Percentiles rank a stretch among this genome's conserved stretches.
Conservation (phyloP, 2,113 vertebrate genomes). For the Myiagra hebetior region DNA sequence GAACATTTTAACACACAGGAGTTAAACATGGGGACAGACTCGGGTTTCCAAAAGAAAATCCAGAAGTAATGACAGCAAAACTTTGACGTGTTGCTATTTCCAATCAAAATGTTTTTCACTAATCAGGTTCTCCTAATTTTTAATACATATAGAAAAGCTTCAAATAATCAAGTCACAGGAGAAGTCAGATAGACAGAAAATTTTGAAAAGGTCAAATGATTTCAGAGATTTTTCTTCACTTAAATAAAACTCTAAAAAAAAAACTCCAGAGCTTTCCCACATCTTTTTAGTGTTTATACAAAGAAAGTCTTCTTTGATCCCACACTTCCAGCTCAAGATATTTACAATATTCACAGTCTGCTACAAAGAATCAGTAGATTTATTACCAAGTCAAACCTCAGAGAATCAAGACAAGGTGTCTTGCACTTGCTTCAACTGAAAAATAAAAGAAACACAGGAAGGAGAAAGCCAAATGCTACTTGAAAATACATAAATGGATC, state of each 20-base stretch:
- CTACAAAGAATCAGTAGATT: slow-evolving; percentile 32
- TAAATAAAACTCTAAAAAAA: slow-evolving; percentile 27
- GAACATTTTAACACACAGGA: slow-evolving; percentile 24
- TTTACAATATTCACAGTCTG: slow-evolving; percentile 61
- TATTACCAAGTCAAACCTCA: neutral
- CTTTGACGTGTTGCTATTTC: neutral
- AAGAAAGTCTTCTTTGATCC: neutral
- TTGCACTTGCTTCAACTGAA: neutral
- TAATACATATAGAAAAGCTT: neutral
- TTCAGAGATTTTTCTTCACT: slow-evolving; percentile 17
- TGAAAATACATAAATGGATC: neutral
- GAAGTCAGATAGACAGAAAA: slow-evolving; percentile 23
- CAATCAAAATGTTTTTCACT: neutral
- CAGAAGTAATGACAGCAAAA: neutral
- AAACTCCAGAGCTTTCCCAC: neutral
- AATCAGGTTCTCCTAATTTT: slow-evolving; percentile 1
- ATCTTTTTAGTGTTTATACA: slow-evolving; percentile 21
- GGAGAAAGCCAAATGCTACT: neutral
- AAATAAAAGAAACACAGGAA: neutral
- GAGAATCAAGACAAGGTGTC: neutral
- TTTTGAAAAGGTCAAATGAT: slow-evolving; percentile 50
- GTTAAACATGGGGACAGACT: slow-evolving; percentile 8
- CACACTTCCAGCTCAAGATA: slow-evolving; percentile 14
- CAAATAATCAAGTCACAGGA: slow-evolving; percentile 29
- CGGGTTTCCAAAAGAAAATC: neutral